A percentile compares a stretch with the other conserved stretches of the same genome.
Evolutionary conservation across 2,888 invertebrate species (phyloP).

Genomic region (Brachynemurus nebulosus): DNA sequence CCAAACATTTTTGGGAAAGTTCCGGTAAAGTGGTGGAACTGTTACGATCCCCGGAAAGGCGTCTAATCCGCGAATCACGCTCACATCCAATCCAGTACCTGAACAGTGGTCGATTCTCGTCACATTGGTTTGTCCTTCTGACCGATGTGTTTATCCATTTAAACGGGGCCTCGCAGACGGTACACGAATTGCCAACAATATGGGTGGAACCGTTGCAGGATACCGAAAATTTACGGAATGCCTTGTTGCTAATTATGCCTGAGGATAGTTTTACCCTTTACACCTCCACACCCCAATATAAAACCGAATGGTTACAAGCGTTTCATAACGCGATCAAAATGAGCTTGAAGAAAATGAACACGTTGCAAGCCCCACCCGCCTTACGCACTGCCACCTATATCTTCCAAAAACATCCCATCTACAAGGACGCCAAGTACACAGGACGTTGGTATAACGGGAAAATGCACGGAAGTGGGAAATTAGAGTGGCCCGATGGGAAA

Average conservation of each 20-base stretch:
- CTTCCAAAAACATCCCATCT: constrained; percentile 55
- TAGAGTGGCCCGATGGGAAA: constrained; percentile 71
- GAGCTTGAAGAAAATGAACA: constrained; percentile 45
- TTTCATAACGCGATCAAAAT: constrained; percentile 59
- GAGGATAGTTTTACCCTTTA: constrained; percentile 60
- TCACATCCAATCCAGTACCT: constrained; percentile 51
- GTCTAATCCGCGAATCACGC: constrained; percentile 67
- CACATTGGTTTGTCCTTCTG: constrained; percentile 68
- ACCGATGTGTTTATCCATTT: constrained; percentile 70
- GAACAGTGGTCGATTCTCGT: constrained; percentile 58
- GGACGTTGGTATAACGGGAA: constrained; percentile 75
- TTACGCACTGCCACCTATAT: constrained; percentile 57
- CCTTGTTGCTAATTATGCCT: constrained; percentile 58
- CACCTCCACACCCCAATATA: constrained; percentile 51
- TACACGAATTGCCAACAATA: constrained; percentile 55
- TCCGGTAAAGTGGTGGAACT: constrained; percentile 48
- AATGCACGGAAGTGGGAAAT: constrained; percentile 68
- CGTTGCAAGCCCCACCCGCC: constrained; percentile 48
- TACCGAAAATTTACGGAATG: constrained; percentile 45
- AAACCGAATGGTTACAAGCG: constrained; percentile 66
- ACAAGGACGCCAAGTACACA: constrained; percentile 63
- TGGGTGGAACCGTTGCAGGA: constrained; percentile 70
- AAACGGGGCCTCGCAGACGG: constrained; percentile 47
- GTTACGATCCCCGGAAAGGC: constrained; percentile 47
- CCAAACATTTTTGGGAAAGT: constrained; percentile 61